These are phyloP conservation scores for Tragelaphus imberbis DNA, from an alignment of 2,113 vertebrate genomes.

Conservation along the genomic window DNA sequence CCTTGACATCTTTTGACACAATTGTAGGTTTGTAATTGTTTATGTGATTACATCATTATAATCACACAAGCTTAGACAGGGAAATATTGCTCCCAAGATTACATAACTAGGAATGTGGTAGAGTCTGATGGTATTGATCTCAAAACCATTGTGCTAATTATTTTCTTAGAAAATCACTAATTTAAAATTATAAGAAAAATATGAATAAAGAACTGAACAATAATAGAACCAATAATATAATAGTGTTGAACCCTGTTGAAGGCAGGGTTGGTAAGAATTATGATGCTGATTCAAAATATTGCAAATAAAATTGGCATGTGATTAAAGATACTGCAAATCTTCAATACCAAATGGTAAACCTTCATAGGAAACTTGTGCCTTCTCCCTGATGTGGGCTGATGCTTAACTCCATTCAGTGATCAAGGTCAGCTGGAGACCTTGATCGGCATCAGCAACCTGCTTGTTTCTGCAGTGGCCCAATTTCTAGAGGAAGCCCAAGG, in stretches of 20 bases:
- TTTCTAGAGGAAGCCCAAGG: not conserved
- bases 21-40: not conserved
- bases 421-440: not conserved
- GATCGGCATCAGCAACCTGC: not conserved
- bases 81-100: not conserved
- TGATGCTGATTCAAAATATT: not conserved
- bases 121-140: not conserved
- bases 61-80: not conserved
- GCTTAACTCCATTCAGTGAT: not conserved
- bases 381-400: not conserved
- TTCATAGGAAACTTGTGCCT: not conserved
- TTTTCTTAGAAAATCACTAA: not conserved
- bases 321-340: not conserved
- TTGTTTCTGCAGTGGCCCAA: not conserved
- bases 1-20: not conserved
- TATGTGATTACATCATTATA: not conserved
- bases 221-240: not conserved
- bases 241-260: not conserved
- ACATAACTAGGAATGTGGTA: not conserved
- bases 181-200: not conserved
- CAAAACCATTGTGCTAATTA: not conserved
- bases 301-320: not conserved
- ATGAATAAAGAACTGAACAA: not conserved
- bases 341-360: not conserved
- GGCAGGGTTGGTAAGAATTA: not conserved